Evolutionary conservation across 2,797 vertebrate genomes (phyloP), one percentile per base, ranked within the genome.

Genomic region (Serranus cabrilla): DNA sequence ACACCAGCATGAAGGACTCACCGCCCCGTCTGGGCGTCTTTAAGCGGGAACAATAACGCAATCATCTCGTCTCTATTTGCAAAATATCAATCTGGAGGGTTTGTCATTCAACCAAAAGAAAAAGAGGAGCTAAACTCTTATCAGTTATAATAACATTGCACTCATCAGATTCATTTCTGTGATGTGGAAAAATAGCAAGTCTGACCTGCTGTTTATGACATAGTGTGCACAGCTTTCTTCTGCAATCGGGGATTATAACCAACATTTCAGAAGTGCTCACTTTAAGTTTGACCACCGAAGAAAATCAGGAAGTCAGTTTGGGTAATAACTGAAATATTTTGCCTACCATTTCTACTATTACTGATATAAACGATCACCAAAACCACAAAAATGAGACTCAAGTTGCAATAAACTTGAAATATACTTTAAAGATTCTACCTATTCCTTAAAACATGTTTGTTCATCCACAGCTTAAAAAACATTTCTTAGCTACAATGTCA

Each of bases 1-100:
- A 81, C 67, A 43, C 56, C 40, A 43, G 79, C 60, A 42, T 49
- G 47, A 39, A 60, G 56, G 72, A 58, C 14, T 40, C 60, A 34
- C 42, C 31, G 71, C 51, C 14, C 5, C 4, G 12, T 52, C 68
- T 20, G 42, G 45, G 78, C 37, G 16, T 56, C 61, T 45, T 54
- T 52, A 56, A 46, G 47, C 3, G 11, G 17, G 37, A 42, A 45
- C 37, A 27, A 25, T 45, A 57, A 59, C 16, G 5, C 9, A 49
- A 43, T 55, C 1, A 34, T 37, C 42, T 27, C 4, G 52, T 45
- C 64, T 76, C 10, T 52, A 74, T 63, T 64, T 16, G 18, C 61
- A 49, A 27, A 8, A 10, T 1, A 18, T 58, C 18, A 52, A 14
- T 46, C 34, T 40, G 16, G 11, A 50, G 52, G 21, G 8, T 56